Percentiles rank a stretch among this genome's conserved stretches.
These are phyloP conservation scores for Triplophysa tibetana DNA, from an alignment of 2,113 vertebrate genomes.

Conservation along the genomic window DNA sequence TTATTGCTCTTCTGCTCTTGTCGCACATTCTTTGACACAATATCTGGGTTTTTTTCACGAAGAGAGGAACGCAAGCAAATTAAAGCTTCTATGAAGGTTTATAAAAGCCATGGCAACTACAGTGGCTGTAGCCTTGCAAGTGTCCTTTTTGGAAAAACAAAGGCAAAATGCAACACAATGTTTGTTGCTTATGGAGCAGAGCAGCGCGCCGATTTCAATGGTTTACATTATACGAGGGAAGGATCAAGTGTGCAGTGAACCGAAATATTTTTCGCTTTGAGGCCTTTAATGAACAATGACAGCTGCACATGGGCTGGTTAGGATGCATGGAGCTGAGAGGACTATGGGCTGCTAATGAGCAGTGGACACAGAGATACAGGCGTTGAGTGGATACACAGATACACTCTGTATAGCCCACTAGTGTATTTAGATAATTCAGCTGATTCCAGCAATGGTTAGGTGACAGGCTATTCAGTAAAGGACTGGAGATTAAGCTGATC, in stretches of 20 bases:
- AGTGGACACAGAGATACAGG: not conserved
- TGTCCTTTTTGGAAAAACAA: constrained; percentile 5
- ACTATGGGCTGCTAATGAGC: constrained; percentile 17
- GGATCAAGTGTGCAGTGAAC: constrained; percentile 24
- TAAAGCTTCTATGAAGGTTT: constrained; percentile 41
- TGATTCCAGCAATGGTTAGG: not conserved
- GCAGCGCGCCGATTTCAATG: not conserved
- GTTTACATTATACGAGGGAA: constrained; percentile 6
- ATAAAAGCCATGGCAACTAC: constrained; percentile 47
- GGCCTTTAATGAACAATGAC: constrained; percentile 32
- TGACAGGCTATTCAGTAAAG: not conserved
- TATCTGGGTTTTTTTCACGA: constrained; percentile 23
- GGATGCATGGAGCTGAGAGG: constrained; percentile 9
- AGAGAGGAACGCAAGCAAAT: constrained; percentile 48
- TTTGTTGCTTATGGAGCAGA: not conserved
- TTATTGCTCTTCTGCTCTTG: not conserved
- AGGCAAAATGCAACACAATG: not conserved
- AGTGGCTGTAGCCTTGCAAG: not conserved
- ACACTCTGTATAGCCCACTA: not conserved
- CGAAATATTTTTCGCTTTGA: not conserved
- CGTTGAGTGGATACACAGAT: not conserved
- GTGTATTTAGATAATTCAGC: not conserved
- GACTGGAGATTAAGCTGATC: not conserved
- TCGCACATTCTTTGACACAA: not conserved
- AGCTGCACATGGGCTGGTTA: constrained; percentile 29